phyloP scores from a whole-genome alignment of 1,140 invertebrate species.

The Dreissena rostriformis region DNA sequence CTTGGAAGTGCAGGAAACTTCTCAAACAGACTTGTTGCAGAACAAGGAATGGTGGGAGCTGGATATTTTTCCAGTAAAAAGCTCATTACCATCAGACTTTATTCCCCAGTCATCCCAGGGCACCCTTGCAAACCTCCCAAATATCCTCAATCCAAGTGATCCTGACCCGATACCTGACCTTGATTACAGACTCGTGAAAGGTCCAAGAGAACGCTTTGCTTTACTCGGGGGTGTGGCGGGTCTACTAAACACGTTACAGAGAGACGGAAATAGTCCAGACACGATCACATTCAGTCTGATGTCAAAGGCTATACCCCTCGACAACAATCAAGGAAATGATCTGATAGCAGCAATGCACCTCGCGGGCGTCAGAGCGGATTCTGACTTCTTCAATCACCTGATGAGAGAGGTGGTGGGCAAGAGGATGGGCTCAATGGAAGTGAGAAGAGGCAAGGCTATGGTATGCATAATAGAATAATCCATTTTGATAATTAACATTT shows the following conservation, averaged over 20 bases:
- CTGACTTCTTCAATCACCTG: slow-evolving; percentile 92
- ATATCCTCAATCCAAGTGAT: slow-evolving; percentile 53
- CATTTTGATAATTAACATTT: too few relatives aligned
- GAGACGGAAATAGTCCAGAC: slow-evolving; percentile 86
- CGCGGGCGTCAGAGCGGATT: slow-evolving; percentile 89
- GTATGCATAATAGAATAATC: neutral
- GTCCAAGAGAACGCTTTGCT: slow-evolving; percentile 82
- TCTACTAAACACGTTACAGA: slow-evolving; percentile 88
- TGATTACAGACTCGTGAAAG: slow-evolving; percentile 32
- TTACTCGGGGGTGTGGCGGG: slow-evolving; percentile 90
- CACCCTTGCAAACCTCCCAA: slow-evolving; percentile 14
- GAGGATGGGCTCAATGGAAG: neutral
- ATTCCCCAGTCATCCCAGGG: neutral
- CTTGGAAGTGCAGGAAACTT: neutral
- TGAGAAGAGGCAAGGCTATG: neutral
- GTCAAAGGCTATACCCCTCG: slow-evolving; percentile 86
- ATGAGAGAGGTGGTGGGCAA: slow-evolving; percentile 85
- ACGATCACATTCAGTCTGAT: slow-evolving; percentile 91
- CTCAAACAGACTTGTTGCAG: neutral
- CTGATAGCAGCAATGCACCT: neutral
- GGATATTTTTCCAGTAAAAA: slow-evolving; percentile 13
- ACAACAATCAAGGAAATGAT: slow-evolving; percentile 85
- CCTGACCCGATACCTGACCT: slow-evolving; percentile 8
- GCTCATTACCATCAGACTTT: neutral
- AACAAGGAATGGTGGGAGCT: slow-evolving; percentile 41